Evolutionary conservation across 1,140 invertebrate genomes (phyloP), one percentile per base, ranked within the genome.

Genomic region (Meteorus sp.): DNA sequence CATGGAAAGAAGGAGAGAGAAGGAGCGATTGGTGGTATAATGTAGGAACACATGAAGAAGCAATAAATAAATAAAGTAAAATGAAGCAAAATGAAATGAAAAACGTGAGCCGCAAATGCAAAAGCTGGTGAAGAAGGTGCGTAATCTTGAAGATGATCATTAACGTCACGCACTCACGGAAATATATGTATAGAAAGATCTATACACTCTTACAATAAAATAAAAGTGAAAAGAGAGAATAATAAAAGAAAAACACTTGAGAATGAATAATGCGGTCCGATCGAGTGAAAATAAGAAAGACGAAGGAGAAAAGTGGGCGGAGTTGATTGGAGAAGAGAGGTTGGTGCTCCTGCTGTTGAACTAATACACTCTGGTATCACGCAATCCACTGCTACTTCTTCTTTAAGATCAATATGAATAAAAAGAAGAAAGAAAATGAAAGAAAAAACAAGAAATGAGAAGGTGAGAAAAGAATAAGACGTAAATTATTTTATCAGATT

Each of bases 101-200:
- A 20, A 19, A 13, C n/a, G 23, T 41, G 13, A 17, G 1, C 4
- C 13, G 54, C 6, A 23, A 53, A 56, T 47, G 31, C 39, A 23
- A 52, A 27, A 45, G 50, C 31, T 50, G 56, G 27, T 17, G 41
- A 56, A n/a, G n/a, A n/a, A n/a, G 48, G 15, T 39, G 39, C 48
- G 29, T 52, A 48, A 52, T 59, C 48, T 59, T 22, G 2, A 51
- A 41, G 33, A 59, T 39, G 56, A 53, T 59, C 57, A 59, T 59
- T 59, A 59, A 31, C 50, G 57, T 59, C 57, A 59, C 57, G 57
- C 57, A 59, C 48, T n/a, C n/a, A n/a, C 15, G n/a, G 0, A 17
- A 7, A 9, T 9, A 31, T 47, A 47, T 6, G 13, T n/a, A n/a
- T n/a, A n/a, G n/a, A n/a, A n/a, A n/a, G n/a, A n/a, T n/a, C n/a